Base-by-base conservation (phyloP, 2,888 invertebrate species). In the Plemyria rubiginata region DNA sequence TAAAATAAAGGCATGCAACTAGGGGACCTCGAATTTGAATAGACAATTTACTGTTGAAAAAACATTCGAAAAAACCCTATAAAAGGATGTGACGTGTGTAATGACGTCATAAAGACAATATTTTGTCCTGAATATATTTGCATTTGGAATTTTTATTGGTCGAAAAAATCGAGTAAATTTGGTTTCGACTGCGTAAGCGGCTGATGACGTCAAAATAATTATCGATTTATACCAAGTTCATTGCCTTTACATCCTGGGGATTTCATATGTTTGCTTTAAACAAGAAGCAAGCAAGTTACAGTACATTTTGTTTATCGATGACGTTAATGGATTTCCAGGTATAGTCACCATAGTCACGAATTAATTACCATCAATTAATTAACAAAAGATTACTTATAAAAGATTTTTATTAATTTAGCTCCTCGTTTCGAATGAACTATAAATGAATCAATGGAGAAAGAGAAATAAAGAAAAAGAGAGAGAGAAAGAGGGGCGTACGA, bases 1-100 rank as follows among this genome's bases (percentile, higher is more conserved):
- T n/a, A 56, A 7, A 41, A 48, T 45, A 57, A 63, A 70, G 49
- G 67, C 72, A 70, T 71, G 72, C 71, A 60, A 59, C 22, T 40
- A 12, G 22, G 40, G 40, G 32, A 46, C 60, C 53, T 36, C 28
- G 41, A 63, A 61, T 50, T 50, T 55, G 65, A 68, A 70, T 56
- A 36, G 16, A 45, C 9, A 16, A 16, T 45, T 16, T 45, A 45
- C 3, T 36, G 3, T 36, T 2, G 11, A 11, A 16, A 16, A 16
- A 45, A 16, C 16, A 45, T 16, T 5, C 13, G 12, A n/a, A 4
- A 2, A 40, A 40, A 40, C 32, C 36, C 11, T 38, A 11, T 11
- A 36, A 7, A 32, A 32, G 6, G 6, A 8, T 8, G 32, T 32
- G 32, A 32, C n/a, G 6, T 41, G 40, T 6, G n/a, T 12, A 41